These are phyloP conservation scores for Craseonycteris thonglongyai DNA, from an alignment of 2,113 vertebrate species.

Conservation along the genomic window DNA sequence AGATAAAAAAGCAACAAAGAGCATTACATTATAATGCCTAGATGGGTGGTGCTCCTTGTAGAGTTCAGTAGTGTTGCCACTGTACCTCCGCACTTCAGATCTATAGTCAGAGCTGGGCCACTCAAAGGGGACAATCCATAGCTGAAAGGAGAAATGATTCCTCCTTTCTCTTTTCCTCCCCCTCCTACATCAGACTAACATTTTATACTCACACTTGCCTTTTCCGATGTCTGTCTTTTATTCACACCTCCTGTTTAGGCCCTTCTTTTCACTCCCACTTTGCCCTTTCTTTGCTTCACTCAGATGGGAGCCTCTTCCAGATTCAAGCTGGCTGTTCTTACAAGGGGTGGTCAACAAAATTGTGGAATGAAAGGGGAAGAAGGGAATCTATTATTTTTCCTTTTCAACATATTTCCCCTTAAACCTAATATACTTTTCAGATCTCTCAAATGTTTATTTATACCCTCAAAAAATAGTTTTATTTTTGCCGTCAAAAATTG, in stretches of 20 bases:
- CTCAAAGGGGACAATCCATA: background rate
- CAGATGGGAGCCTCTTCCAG: background rate
- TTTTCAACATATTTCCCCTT: too few species aligned
- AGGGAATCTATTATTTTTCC: too few species aligned
- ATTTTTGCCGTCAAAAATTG: too few species aligned
- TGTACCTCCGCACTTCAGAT: background rate
- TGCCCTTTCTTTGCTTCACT: background rate
- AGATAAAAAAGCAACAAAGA: background rate
- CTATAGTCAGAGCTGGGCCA: background rate
- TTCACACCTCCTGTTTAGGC: background rate
- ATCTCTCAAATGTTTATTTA: too few species aligned
- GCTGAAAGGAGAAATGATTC: background rate
- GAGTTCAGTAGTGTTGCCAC: too few species aligned
- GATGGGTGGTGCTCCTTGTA: fast-evolving
- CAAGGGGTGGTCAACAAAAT: too few species aligned
- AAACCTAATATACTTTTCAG: too few species aligned
- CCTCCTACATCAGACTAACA: background rate
- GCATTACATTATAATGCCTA: fast-evolving
- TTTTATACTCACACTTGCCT: background rate
- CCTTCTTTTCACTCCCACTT: background rate
- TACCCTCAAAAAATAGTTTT: too few species aligned
- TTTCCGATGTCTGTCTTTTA: background rate
- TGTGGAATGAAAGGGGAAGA: too few species aligned
- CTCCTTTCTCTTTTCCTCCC: background rate
- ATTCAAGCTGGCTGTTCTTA: background rate